A percentile compares a stretch with the other conserved stretches of the same genome.
Evolutionary conservation across 2,888 invertebrate genomes (phyloP).

Genomic region (Allolobophora icterica): DNA sequence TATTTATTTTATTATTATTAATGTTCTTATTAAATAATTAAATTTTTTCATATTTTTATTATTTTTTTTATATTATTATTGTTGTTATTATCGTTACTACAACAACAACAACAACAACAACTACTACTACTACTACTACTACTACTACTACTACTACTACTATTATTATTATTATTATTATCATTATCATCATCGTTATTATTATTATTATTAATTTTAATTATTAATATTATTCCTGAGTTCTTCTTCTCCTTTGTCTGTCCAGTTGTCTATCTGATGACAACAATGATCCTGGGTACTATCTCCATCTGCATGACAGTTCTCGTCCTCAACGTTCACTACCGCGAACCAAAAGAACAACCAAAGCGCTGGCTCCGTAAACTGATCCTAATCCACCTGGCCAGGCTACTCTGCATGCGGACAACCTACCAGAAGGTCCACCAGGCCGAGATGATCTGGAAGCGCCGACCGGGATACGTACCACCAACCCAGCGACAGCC

Average conservation of each 20-base stretch:
- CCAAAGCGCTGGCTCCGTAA: not conserved
- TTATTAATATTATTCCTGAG: not conserved
- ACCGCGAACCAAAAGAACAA: constrained; percentile 37
- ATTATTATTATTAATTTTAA: not conserved
- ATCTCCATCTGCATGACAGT: constrained; percentile 50
- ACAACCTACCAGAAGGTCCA: constrained; percentile 23
- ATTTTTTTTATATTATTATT: not conserved
- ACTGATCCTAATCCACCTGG: constrained; percentile 32
- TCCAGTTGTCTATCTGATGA: constrained; percentile 48
- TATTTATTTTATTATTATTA: too few species aligned
- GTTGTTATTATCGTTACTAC: not conserved
- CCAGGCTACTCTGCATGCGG: constrained; percentile 30
- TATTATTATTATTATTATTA: not conserved
- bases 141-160: constrained; percentile 1
- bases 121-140: constrained; percentile 17
- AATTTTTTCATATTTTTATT: not conserved
- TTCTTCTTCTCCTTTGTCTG: not conserved
- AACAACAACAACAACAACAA: not conserved
- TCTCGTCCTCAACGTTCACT: constrained; percentile 48
- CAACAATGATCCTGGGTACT: constrained; percentile 48
- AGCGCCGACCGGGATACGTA: not conserved
- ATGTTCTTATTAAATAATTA: too few species aligned
- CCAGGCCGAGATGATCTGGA: not conserved
- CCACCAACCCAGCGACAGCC: not conserved
- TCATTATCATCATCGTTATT: not conserved